Evolutionary conservation across 2,113 vertebrate species (phyloP).

Genomic region (Serilophus lunatus): DNA sequence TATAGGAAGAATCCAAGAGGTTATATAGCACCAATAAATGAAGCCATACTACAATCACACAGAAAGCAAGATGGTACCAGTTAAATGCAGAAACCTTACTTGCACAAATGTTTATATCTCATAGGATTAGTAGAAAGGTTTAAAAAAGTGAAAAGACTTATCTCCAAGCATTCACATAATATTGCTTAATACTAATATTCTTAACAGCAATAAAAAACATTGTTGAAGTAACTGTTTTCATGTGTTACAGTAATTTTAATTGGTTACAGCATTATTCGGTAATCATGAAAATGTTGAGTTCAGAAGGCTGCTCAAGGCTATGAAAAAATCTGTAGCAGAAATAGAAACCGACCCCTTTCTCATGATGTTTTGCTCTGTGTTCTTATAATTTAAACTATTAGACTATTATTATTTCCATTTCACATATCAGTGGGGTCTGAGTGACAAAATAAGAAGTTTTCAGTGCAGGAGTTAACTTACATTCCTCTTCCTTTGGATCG

Average conservation of each 20-base stretch:
- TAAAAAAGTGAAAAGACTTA: background rate
- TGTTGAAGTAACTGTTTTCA: background rate
- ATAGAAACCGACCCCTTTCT: background rate
- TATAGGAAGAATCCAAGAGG: background rate
- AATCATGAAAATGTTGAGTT: background rate
- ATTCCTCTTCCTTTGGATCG: slow-evolving; percentile 96
- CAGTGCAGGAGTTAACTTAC: slow-evolving; percentile 78
- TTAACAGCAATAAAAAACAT: background rate
- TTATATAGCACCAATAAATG: background rate
- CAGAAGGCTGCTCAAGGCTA: background rate
- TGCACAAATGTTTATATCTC: background rate
- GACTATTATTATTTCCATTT: background rate
- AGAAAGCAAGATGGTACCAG: background rate
- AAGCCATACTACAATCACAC: background rate
- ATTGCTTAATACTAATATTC: background rate
- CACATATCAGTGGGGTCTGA: background rate
- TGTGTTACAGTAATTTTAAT: background rate
- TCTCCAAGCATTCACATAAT: background rate
- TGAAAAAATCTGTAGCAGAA: background rate
- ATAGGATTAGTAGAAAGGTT: background rate
- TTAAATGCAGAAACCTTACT: background rate
- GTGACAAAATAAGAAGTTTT: background rate
- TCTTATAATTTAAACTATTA: background rate
- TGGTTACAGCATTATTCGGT: background rate
- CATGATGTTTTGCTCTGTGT: background rate